Evolutionary conservation across 2,113 vertebrate species (phyloP).

Genomic region (Eira barbara): DNA sequence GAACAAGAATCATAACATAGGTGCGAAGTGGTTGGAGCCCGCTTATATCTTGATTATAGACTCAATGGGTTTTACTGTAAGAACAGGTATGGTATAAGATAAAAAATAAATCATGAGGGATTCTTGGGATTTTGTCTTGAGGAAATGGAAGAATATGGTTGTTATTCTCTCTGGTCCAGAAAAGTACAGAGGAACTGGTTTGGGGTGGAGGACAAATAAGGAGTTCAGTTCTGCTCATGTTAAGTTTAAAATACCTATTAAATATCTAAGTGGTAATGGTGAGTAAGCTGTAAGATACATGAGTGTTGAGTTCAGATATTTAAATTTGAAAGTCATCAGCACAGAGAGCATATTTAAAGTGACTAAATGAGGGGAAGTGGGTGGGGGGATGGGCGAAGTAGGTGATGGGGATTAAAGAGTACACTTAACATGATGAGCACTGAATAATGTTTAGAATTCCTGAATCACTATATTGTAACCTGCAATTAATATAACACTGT

Average conservation of each 20-base stretch:
- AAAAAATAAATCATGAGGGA: neutral
- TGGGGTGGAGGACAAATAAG: neutral
- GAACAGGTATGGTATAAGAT: neutral
- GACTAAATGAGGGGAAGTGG: neutral
- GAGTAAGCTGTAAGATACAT: neutral
- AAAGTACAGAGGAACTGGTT: neutral
- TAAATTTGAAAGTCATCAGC: neutral
- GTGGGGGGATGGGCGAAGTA: neutral
- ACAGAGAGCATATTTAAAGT: neutral
- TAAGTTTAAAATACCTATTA: neutral
- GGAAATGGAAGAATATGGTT: neutral
- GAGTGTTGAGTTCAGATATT: neutral
- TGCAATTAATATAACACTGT: neutral
- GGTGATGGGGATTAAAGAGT: neutral
- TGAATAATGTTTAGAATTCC: neutral
- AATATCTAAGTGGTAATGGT: neutral
- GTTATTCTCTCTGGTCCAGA: neutral
- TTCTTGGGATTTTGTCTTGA: neutral
- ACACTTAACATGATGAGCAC: neutral
- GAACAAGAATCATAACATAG: neutral
- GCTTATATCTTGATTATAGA: neutral
- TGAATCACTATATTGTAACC: neutral
- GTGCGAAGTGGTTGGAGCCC: neutral
- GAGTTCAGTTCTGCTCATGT: neutral
- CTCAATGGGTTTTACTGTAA: neutral